Conservation (phyloP, 2,113 vertebrate species). For the Corythornis vintsioides region DNA sequence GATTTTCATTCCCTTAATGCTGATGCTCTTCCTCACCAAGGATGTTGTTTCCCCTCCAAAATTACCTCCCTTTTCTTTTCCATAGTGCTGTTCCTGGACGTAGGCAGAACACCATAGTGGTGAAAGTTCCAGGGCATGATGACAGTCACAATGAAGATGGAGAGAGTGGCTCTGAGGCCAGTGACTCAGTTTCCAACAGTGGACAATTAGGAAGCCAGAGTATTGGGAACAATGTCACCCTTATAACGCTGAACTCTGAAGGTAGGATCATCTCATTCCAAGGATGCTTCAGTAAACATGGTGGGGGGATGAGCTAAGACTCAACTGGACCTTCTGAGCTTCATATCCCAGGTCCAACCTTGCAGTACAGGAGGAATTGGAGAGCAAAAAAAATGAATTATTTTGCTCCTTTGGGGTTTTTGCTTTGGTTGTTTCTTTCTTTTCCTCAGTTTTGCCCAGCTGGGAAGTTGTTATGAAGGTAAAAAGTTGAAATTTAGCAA, state of each 20-base stretch:
- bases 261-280: slow-evolving; percentile 72
- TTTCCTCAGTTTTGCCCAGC: too few species aligned
- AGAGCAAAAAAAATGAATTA: too few species aligned
- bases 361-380: too few species aligned
- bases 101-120: slow-evolving; percentile 95
- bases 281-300: neutral
- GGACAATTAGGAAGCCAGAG: slow-evolving; percentile 82
- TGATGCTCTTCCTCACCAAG: neutral
- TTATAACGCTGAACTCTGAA: slow-evolving; percentile 96
- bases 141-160: slow-evolving; percentile 94
- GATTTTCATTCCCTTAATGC: neutral
- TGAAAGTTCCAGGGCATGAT: slow-evolving; percentile 91
- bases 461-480: too few species aligned
- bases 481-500: too few species aligned
- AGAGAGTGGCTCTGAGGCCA: slow-evolving; percentile 95
- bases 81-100: slow-evolving; percentile 84
- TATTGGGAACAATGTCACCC: slow-evolving; percentile 91
- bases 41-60: neutral
- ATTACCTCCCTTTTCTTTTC: neutral
- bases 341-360: rapidly evolving
- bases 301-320: neutral
- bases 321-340: neutral
- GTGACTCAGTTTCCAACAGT: slow-evolving; percentile 91
- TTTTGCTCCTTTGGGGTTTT: too few species aligned
- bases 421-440: too few species aligned